These are phyloP conservation scores for Hypanus sabinus DNA, from an alignment of 2,113 vertebrate genomes.

Conservation along the genomic window DNA sequence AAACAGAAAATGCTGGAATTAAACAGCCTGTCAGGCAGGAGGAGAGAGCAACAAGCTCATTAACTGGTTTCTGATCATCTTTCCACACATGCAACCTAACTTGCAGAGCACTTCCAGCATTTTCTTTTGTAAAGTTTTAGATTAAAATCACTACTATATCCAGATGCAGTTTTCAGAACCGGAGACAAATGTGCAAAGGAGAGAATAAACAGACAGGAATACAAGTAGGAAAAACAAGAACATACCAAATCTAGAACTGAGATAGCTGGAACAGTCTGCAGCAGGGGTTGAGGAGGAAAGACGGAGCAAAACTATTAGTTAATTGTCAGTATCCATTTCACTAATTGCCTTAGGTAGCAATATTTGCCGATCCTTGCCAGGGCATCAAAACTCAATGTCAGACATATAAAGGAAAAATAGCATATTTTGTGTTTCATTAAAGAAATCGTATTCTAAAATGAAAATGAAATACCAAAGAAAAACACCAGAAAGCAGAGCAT, in stretches of 20 bases:
- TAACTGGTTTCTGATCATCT: too few species aligned
- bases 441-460: not conserved
- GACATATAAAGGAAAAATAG: not conserved
- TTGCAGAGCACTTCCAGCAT: too few species aligned
- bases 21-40: too few species aligned
- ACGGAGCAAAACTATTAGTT: constrained; percentile 54
- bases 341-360: constrained; percentile 39
- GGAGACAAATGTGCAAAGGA: constrained; percentile 39
- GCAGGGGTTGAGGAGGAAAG: constrained; percentile 64
- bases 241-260: constrained; percentile 99
- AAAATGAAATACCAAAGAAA: not conserved
- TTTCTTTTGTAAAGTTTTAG: too few species aligned
- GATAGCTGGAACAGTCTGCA: constrained; percentile 99
- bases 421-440: not conserved
- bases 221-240: constrained; percentile 64
- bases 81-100: too few species aligned
- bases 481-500: not conserved
- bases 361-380: not conserved
- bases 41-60: too few species aligned
- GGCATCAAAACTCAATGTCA: not conserved
- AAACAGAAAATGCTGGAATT: too few species aligned
- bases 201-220: constrained; percentile 43
- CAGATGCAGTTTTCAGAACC: not conserved
- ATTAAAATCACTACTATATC: not conserved
- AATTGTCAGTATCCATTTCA: constrained; percentile 62